These are phyloP conservation scores for Neodontobutis hainanensis DNA, from an alignment of 2,113 vertebrate species.

Conservation along the genomic window DNA sequence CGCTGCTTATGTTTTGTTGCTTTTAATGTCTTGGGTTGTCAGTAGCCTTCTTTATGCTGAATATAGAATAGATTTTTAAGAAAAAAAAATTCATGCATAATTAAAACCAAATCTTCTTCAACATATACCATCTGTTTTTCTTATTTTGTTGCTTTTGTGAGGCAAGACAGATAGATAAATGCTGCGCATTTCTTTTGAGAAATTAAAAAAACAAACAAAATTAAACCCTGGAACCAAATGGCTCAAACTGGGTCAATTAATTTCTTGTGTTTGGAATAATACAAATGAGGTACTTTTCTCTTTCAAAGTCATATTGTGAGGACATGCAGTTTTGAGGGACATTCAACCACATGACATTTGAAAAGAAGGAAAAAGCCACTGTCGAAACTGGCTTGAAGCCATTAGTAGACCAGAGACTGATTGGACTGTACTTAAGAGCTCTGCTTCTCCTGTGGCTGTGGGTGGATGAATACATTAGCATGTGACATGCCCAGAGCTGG, in stretches of 20 bases:
- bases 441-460: slow-evolving; percentile 62
- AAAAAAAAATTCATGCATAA: slow-evolving; percentile 67
- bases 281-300: slow-evolving; percentile 34
- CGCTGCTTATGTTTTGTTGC: slow-evolving; percentile 60
- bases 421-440: slow-evolving; percentile 66
- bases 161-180: slow-evolving; percentile 26
- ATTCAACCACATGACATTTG: slow-evolving; percentile 52
- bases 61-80: slow-evolving; percentile 71
- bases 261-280: slow-evolving; percentile 35
- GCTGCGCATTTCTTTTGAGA: slow-evolving; percentile 18
- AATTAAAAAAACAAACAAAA: slow-evolving; percentile 18
- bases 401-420: slow-evolving; percentile 61
- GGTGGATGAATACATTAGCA: slow-evolving; percentile 71
- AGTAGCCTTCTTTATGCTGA: slow-evolving; percentile 62
- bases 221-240: slow-evolving; percentile 41
- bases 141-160: slow-evolving; percentile 28
- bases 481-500: slow-evolving; percentile 62
- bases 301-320: slow-evolving; percentile 27
- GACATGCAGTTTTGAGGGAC: slow-evolving; percentile 41
- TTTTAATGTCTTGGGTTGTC: slow-evolving; percentile 57
- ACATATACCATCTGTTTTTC: slow-evolving; percentile 44
- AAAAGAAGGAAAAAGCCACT: slow-evolving; percentile 50
- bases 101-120: slow-evolving; percentile 66
- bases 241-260: slow-evolving; percentile 22
- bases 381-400: slow-evolving; percentile 57